phyloP scores from a whole-genome alignment of 2,113 vertebrate species.

The Mustelus asterias region DNA sequence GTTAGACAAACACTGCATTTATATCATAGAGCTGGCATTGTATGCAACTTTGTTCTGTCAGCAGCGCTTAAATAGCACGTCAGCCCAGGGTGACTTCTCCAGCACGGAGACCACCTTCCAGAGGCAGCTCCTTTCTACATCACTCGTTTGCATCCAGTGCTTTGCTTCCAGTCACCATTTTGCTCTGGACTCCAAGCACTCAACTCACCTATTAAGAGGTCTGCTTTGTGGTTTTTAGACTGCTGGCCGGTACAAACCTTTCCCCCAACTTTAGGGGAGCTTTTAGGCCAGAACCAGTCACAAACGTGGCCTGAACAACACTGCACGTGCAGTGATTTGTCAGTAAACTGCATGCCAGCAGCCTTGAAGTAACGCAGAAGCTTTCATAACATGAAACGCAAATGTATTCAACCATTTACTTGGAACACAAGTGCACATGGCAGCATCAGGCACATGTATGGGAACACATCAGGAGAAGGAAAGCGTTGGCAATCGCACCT shows the following conservation, averaged over 20 bases:
- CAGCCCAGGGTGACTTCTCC: neutral
- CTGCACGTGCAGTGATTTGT: constrained; percentile 11
- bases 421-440: neutral
- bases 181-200: neutral
- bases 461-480: neutral
- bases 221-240: neutral
- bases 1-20: neutral
- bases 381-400: neutral
- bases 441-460: neutral
- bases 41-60: neutral
- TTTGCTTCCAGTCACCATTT: constrained; percentile 10
- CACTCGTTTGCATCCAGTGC: neutral
- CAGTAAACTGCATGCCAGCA: neutral
- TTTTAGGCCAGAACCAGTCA: neutral
- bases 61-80: neutral
- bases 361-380: neutral
- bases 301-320: neutral
- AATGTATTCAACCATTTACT: neutral
- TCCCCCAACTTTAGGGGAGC: neutral
- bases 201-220: neutral
- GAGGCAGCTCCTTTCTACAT: neutral
- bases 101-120: neutral
- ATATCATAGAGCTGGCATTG: neutral
- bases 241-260: neutral
- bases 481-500: neutral